phyloP scores from a whole-genome alignment of 2,797 vertebrate genomes.

The Phoeniculus purpureus region DNA sequence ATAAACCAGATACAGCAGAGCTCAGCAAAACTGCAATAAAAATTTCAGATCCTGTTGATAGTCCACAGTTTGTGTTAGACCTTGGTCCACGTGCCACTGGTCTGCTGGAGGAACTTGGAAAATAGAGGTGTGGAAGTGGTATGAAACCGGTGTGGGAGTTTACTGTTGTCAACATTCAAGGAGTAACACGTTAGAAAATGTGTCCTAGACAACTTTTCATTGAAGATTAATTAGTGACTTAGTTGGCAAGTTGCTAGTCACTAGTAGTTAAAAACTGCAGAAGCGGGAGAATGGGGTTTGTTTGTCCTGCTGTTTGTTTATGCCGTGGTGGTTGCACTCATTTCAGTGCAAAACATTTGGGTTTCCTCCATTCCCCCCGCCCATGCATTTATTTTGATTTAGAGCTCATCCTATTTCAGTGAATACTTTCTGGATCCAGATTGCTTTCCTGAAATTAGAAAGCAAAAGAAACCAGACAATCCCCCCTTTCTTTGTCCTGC shows the following conservation, averaged over 20 bases:
- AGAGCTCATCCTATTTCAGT: neutral
- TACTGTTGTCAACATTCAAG: fast-evolving
- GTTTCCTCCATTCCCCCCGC: neutral
- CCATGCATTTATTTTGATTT: neutral
- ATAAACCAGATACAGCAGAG: neutral
- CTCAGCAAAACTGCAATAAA: neutral
- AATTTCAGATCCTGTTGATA: neutral
- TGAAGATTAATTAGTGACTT: neutral
- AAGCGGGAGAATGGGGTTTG: neutral
- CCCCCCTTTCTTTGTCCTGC: neutral
- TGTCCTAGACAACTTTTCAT: neutral
- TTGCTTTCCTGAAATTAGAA: neutral
- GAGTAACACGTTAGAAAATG: neutral
- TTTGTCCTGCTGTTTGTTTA: neutral
- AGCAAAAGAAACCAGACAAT: neutral
- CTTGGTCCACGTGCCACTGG: neutral
- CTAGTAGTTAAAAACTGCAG: neutral
- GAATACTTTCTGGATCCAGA: neutral
- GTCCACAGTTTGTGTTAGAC: neutral
- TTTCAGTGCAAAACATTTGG: neutral
- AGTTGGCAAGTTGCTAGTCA: neutral
- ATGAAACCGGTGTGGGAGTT: neutral
- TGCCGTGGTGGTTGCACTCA: neutral
- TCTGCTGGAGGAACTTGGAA: neutral
- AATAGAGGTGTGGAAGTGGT: fast-evolving